Conservation (phyloP, 35 echinoderm and acorn worm genomes). For the Strongylocentrotus purpuratus region DNA sequence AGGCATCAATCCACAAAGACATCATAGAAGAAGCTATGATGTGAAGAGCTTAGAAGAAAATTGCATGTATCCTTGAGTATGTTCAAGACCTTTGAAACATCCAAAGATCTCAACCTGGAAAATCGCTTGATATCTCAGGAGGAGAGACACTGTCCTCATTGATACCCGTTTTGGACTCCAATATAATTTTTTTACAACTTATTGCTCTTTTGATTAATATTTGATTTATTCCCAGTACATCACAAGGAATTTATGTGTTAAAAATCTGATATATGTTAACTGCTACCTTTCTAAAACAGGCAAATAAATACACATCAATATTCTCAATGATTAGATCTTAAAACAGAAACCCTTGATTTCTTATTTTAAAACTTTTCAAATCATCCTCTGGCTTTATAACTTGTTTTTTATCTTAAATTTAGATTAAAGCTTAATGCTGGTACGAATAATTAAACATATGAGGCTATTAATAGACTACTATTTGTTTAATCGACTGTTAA, state of each 20-base stretch:
- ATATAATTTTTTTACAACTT: neutral
- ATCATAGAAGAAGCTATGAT: neutral
- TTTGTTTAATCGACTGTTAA: neutral
- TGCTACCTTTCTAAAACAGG: neutral
- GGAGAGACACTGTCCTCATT: neutral
- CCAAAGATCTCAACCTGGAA: neutral
- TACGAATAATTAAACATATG: too few species aligned
- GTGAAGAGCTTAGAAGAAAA: neutral
- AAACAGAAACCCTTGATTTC: neutral
- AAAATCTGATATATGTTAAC: neutral
- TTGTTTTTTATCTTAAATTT: too few species aligned
- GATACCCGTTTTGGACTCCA: neutral
- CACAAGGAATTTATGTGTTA: neutral
- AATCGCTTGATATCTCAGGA: neutral
- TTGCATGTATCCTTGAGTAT: neutral
- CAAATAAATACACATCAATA: neutral
- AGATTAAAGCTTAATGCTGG: too few species aligned
- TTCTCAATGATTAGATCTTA: neutral
- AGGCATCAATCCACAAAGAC: constrained; percentile 9
- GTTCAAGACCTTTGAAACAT: neutral
- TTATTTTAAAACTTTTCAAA: neutral
- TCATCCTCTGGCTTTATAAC: too few species aligned
- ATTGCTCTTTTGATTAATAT: neutral
- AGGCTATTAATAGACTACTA: too few species aligned
- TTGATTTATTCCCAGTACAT: neutral